Percentiles rank a stretch among this genome's conserved stretches.
These are phyloP conservation scores for Drosophila multiciliata DNA, from an alignment of 2,888 invertebrate genomes.

Conservation along the genomic window DNA sequence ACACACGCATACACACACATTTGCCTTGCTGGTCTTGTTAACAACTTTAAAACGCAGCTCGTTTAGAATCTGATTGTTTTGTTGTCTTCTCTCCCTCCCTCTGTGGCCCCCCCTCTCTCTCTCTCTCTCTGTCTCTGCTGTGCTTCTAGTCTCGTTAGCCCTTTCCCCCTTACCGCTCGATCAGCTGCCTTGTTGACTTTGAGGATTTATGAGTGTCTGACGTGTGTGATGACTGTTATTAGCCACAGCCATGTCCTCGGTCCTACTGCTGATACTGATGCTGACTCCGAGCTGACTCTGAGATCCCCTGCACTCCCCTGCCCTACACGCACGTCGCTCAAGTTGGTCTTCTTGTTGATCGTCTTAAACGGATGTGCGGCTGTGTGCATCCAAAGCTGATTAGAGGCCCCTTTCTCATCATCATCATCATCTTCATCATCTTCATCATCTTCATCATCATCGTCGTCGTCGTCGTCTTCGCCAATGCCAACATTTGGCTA, in stretches of 20 bases:
- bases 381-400: constrained; percentile 29
- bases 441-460: constrained; percentile 11
- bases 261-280: constrained; percentile 9
- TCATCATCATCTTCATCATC: neutral
- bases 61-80: constrained; percentile 73
- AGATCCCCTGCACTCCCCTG: neutral
- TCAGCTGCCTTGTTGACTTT: constrained; percentile 66
- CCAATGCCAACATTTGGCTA: constrained; percentile 25
- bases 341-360: constrained; percentile 19
- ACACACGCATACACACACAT: neutral
- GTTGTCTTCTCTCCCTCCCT: neutral
- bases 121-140: neutral
- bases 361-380: constrained; percentile 63
- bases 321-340: neutral
- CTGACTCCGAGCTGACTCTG: neutral
- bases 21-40: constrained; percentile 53
- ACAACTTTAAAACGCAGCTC: constrained; percentile 79
- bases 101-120: neutral
- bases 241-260: constrained; percentile 61
- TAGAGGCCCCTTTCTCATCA: neutral
- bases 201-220: constrained; percentile 82
- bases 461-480: neutral
- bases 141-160: constrained; percentile 34
- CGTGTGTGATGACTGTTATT: constrained; percentile 82
- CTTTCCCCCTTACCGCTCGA: neutral